Evolutionary conservation across 1,140 invertebrate genomes (phyloP), one percentile per base, ranked within the genome.

Genomic region (Ceratina calcarata): DNA sequence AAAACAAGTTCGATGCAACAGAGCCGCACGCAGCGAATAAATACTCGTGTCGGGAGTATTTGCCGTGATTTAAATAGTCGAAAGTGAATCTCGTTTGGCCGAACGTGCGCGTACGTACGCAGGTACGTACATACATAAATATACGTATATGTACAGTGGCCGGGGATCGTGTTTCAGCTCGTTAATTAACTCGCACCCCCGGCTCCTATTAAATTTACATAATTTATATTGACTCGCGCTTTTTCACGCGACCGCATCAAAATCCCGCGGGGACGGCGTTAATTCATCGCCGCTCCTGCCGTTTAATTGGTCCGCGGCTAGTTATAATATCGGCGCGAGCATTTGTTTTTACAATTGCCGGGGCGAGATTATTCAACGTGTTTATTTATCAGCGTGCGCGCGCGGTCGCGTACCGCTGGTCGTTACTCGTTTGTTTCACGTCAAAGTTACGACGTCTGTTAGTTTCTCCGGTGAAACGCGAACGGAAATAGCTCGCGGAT

Each of bases 401-500:
- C 32, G 6, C 45, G 13, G 37, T 45, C 37, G 37, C 37, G 37
- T 45, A 45, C 37, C 37, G 37, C 3, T 10, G 37, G 37, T 10
- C 37, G 37, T 45, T 45, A 45, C 37, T 45, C 37, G 37, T 45
- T 57, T 57, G 55, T 57, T 18, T 57, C 55, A 57, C 55, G 15
- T 57, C 13, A 27, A 61, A 77, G 57, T 18, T 51, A 32, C 66
- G 45, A 65, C 66, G 75, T 70, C 57, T 70, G 55, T 70, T 53
- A 49, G 66, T 60, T 61, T 20, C 37, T 45, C 32, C 15, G 10
- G 57, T 60, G 61, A 77, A 22, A 32, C 74, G 55, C 55, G 22
- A 64, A 22, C n/a, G 20, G 45, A 27, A 77, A 60, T 57, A 37
- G 55, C 18, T 69, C 6, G 20, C 65, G 8, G 37, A 51, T 24